Conservation (phyloP, 2,888 invertebrate species). For the Lissocephala sabroskyi region DNA sequence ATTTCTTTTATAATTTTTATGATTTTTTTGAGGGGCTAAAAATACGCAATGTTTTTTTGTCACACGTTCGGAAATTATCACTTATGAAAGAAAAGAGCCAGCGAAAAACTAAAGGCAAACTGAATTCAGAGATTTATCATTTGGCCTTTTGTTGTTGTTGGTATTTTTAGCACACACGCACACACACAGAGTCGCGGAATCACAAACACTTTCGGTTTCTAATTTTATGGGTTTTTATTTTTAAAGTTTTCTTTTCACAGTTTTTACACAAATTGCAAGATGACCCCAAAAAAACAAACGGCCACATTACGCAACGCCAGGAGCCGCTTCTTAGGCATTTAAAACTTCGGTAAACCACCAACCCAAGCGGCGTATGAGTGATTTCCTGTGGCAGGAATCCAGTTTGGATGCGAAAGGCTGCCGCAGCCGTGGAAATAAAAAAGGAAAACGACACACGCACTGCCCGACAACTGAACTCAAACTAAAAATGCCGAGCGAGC, state of each 20-base stretch:
- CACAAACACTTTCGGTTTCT: constrained; percentile 53
- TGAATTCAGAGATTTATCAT: constrained; percentile 18
- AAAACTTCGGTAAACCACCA: background rate
- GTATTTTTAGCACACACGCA: constrained; percentile 39
- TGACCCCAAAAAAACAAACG: constrained; percentile 46
- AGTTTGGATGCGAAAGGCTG: no score
- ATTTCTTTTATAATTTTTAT: constrained; percentile 15
- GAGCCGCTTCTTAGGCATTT: constrained; percentile 48
- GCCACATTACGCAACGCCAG: constrained; percentile 19
- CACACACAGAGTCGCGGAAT: background rate
- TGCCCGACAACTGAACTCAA: constrained; percentile 50
- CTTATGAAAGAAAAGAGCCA: background rate
- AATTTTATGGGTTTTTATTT: constrained; percentile 57
- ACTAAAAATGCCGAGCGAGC: no score
- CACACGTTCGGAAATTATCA: background rate
- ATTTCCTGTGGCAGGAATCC: no score
- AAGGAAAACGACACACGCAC: constrained; percentile 30
- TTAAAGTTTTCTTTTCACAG: constrained; percentile 34
- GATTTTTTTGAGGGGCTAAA: constrained; percentile 33
- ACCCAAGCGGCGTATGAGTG: constrained; percentile 14
- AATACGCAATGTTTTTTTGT: constrained; percentile 21
- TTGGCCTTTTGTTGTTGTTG: background rate
- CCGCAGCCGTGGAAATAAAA: no score
- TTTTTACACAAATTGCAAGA: constrained; percentile 49
- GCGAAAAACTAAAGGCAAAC: constrained; percentile 8